Conservation (phyloP, 2,888 invertebrate species). For the Baccha elongata region DNA sequence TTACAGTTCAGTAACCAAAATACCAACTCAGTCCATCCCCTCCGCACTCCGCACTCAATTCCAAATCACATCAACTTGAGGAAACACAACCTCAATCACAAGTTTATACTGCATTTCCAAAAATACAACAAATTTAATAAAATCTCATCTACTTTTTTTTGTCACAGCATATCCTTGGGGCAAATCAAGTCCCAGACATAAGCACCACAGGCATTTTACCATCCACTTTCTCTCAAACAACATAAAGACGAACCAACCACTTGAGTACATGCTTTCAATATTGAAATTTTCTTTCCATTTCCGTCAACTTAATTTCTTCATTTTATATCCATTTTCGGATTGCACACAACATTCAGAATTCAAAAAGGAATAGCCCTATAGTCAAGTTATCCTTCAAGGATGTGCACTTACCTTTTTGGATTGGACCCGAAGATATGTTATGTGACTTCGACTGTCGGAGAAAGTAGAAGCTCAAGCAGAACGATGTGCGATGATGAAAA, state of each 20-base stretch:
- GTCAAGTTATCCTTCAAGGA: slow-evolving; percentile 32
- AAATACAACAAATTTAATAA: slow-evolving; percentile 37
- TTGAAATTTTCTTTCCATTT: slow-evolving; percentile 63
- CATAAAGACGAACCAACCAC: slow-evolving; percentile 35
- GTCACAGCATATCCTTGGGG: slow-evolving; percentile 36
- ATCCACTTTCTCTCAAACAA: slow-evolving; percentile 11
- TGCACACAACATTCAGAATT: slow-evolving; percentile 3
- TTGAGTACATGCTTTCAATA: slow-evolving; percentile 56
- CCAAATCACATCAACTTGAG: slow-evolving; percentile 12
- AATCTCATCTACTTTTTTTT: slow-evolving; percentile 22
- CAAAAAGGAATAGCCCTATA: slow-evolving; percentile 36
- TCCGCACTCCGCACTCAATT: too few species aligned
- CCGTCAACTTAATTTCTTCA: slow-evolving; percentile 59
- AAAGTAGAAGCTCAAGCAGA: neutral
- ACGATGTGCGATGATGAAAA: slow-evolving; percentile 45
- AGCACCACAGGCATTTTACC: slow-evolving; percentile 13
- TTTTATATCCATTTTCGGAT: slow-evolving; percentile 35
- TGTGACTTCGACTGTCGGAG: slow-evolving; percentile 2
- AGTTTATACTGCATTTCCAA: slow-evolving; percentile 20
- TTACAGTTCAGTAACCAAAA: slow-evolving; percentile 50
- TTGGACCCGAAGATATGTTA: neutral
- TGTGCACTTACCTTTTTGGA: slow-evolving; percentile 39
- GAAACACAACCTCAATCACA: neutral
- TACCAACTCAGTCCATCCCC: slow-evolving; percentile 1
- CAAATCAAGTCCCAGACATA: slow-evolving; percentile 33